Evolutionary conservation across 1,140 invertebrate genomes (phyloP).

Genomic region (Pollicipes pollicipes): DNA sequence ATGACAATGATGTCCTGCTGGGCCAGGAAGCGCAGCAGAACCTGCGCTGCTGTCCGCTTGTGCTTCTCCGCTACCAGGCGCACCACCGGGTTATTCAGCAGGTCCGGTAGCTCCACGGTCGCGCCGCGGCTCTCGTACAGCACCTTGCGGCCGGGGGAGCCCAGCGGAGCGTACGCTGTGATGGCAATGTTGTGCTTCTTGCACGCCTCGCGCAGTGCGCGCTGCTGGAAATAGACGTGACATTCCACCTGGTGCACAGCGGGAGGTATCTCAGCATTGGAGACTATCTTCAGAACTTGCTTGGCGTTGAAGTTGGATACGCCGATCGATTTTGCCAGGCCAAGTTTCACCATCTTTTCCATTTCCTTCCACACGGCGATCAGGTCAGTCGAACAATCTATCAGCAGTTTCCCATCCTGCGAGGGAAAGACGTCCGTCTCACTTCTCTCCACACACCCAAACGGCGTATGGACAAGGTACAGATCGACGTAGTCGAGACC

Average conservation of each 20-base stretch:
- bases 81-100: constrained; percentile 14
- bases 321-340: not conserved
- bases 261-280: not conserved
- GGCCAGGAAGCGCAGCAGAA: constrained; percentile 26
- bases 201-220: not conserved
- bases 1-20: constrained; percentile 23
- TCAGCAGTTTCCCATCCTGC: not conserved
- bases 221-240: not conserved
- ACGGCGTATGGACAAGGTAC: constrained; percentile 61
- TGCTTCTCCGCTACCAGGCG: constrained; percentile 21
- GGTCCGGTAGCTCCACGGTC: not conserved
- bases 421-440: not conserved
- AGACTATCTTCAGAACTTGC: not conserved
- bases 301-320: not conserved
- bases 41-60: constrained; percentile 23
- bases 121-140: constrained; percentile 8
- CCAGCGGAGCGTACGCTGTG: not conserved
- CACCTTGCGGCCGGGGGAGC: not conserved
- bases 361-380: not conserved
- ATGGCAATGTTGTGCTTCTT: not conserved
- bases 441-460: constrained; percentile 13
- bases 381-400: not conserved
- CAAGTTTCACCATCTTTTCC: not conserved
- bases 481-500: constrained; percentile 64
- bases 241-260: not conserved